A percentile compares a stretch with the other conserved stretches of the same genome.
Evolutionary conservation across 2,797 vertebrate genomes (phyloP).

Genomic region (Thripadectes ignobilis): DNA sequence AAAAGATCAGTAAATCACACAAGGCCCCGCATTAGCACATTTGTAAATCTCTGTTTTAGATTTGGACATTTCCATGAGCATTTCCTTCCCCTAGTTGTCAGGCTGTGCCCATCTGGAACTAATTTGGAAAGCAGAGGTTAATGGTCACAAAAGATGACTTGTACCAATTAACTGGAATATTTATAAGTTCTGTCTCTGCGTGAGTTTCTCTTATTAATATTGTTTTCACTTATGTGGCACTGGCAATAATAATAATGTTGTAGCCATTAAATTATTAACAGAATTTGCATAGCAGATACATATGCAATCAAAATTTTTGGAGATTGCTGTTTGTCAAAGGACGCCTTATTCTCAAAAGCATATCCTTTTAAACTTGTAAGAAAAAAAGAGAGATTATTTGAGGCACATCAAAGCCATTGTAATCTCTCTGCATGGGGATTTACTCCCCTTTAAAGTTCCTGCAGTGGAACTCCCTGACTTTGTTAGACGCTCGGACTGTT

Average conservation of each 20-base stretch:
- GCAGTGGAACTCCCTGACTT: background rate
- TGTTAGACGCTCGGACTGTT: background rate
- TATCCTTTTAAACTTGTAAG: background rate
- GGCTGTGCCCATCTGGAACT: constrained; percentile 18
- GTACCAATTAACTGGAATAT: constrained; percentile 49
- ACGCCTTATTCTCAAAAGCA: background rate
- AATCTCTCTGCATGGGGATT: constrained; percentile 38
- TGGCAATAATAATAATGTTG: constrained; percentile 13
- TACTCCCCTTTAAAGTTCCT: constrained; percentile 36
- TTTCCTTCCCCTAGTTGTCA: constrained; percentile 1
- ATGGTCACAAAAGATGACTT: constrained; percentile 41
- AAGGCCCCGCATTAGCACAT: background rate
- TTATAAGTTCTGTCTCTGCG: constrained; percentile 10
- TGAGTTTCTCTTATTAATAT: constrained; percentile 3
- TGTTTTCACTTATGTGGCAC: constrained; percentile 22
- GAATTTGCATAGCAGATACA: constrained; percentile 18
- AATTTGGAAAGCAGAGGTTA: constrained; percentile 55
- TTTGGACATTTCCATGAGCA: background rate
- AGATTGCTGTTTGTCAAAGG: background rate
- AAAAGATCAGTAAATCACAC: background rate
- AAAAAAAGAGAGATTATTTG: background rate
- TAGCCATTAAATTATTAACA: background rate
- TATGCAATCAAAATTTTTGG: background rate
- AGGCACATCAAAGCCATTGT: constrained; percentile 40
- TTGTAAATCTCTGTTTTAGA: background rate